Percentiles rank a stretch among this genome's conserved stretches.
Conservation (phyloP, 2,888 invertebrate species). For the Suillia variegata region DNA sequence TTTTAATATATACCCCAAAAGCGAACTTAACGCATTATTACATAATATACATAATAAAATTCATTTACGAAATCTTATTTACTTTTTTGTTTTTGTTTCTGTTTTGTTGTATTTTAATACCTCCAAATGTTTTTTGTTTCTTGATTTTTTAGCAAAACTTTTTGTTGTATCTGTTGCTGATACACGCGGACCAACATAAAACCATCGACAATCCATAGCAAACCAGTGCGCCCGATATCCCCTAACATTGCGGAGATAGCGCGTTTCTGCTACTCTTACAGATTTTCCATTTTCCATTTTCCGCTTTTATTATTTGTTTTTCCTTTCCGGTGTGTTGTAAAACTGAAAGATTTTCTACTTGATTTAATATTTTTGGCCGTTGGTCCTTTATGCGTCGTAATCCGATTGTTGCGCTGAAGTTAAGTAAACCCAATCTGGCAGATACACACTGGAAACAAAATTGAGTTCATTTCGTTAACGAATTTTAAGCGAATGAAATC, state of each 20-base stretch:
- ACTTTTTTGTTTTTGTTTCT: neutral
- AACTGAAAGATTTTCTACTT: slow-evolving; percentile 19
- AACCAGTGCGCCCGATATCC: no score
- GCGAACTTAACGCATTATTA: no score
- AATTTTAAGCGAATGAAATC: no score
- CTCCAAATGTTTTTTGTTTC: no score
- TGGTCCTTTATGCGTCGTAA: neutral
- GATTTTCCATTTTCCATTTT: neutral
- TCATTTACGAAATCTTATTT: slow-evolving; percentile 33
- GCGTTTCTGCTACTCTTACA: neutral
- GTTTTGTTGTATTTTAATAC: no score
- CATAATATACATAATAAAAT: no score
- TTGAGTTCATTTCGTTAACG: no score
- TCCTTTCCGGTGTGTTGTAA: neutral
- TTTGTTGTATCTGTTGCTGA: neutral
- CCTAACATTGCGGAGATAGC: no score
- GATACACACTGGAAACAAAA: neutral
- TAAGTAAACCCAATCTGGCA: neutral
- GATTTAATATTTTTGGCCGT: slow-evolving; percentile 6
- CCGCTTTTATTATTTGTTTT: neutral
- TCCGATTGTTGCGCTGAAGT: slow-evolving; percentile 12
- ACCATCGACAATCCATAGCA: neutral
- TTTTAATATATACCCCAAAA: slow-evolving; percentile 47
- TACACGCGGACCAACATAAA: neutral
- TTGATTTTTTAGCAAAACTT: no score